Evolutionary conservation across 37 sponge, comb jelly and placozoan species (phyloP), one percentile per base, ranked within the genome.

Genomic region (Diacarnus erythraeanus): DNA sequence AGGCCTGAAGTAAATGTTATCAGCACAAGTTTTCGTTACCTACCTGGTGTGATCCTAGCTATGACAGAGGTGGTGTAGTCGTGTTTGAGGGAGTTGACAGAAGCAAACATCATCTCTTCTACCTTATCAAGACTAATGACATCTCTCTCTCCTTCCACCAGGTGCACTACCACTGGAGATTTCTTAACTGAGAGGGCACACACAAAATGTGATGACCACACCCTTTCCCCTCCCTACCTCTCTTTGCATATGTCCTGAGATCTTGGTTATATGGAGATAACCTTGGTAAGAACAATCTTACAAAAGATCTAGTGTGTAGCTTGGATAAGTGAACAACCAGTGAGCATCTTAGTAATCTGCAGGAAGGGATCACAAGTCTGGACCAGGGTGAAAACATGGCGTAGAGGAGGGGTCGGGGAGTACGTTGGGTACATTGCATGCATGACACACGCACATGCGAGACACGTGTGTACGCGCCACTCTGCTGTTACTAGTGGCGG

Each of bases 11-110:
- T 47, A 47, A 12, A 6, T 47, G 6, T 47, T 6, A 47, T 47
- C 51, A 47, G 51, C 10, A 47, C 10, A 47, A 47, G 40, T 30
- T 38, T 27, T n/a, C 18, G 3, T 26, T 9, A 59, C 44, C 25
- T 58, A 86, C 93, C 81, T 74, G 95, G 92, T 18, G 95, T 85
- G 59, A 94, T 56, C 20, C 88, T 68, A 36, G 84, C 63, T 21
- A 80, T 60, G 3, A 91, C n/a, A 29, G 64, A 71, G 58, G 81
- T 80, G 6, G 89, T 74, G 47, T 77, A 91, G 38, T 91, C 83
- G 64, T 81, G 71, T 58, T 84, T 88, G 21, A 94, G 75, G 1
- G 64, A 67, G 69, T 41, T 64, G 12, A 91, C n/a, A 31, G 76
- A 72, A 15, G 76, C 74, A 37, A 75, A 41, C 92, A 94, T 90